Evolutionary conservation across 2,797 vertebrate species (phyloP), one percentile per base, ranked within the genome.

Genomic region (Pampus argenteus): DNA sequence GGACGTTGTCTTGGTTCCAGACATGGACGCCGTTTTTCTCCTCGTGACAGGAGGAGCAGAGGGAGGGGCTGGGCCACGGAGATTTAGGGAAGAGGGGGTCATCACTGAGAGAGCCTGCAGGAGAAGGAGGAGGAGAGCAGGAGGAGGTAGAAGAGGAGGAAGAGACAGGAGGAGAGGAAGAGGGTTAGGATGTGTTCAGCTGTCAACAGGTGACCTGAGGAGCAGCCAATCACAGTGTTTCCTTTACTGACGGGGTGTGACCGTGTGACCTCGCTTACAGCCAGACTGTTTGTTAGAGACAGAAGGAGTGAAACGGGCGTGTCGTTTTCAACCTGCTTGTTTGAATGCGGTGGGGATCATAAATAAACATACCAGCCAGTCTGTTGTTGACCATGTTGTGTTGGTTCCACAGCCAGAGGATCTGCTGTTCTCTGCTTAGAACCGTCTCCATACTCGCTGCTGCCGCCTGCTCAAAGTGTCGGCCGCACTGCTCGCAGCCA

Each of bases 361-460:
- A 1, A 31, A 40, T 40, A 17, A 40, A 15, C 51, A 0, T 85
- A 98, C 98, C 98, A 78, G 97, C 94, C 26, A 99, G 95, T 49
- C 96, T 92, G 85, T 67, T 64, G 74, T 97, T 99, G 61, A 98
- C 98, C 14, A 90, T 65, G 11, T 99, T 99, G 92, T 99, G 98
- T 2, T 95, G 96, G 71, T 83, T 94, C 98, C 98, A 99, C 4
- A 99, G 94, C 98, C 98, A 99, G 14, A 99, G 91, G 0, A 97
- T 74, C 0, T 97, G 95, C 11, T 95, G 82, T 25, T 97, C 95
- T 0, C 22, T 2, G 25, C 78, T 95, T 11, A 89, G 87, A 45
- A 99, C 94, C 0, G 79, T 50, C 1, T 90, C 92, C 92, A 98
- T 1, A 6, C 94, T 94, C 36, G 86, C 93, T 0, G 79, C 75